Evolutionary conservation across 2,888 invertebrate genomes (phyloP), one percentile per base, ranked within the genome.

Genomic region (Cheilosia scutellata): DNA sequence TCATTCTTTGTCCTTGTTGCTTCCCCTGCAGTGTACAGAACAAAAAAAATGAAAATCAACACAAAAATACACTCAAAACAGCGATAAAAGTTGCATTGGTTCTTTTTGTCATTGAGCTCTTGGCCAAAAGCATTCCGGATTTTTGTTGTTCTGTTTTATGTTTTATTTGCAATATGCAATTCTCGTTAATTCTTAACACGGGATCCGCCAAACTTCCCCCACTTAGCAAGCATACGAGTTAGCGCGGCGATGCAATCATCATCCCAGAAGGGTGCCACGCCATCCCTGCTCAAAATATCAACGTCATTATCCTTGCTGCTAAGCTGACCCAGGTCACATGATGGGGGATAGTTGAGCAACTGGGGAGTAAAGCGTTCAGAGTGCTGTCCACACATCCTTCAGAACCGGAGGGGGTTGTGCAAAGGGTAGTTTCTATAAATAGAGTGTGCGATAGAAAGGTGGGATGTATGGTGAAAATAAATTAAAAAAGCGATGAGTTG

Each of bases 251-350:
- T 65, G 49, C 49, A 37, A 49, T 65, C 63, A 49, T 25, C 49
- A 49, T 49, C 49, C 49, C 37, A 33, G 37, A 60, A 49, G 58
- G 58, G 25, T 60, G 42, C 44, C 33, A 70, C 51, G 25, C 33
- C 47, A 51, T 51, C 37, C 7, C 57, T 55, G 7, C 9, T 11
- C 11, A 37, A 47, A 58, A 57, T 58, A 47, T 63, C 37, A 47
- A 47, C 44, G 63, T 55, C 25, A 71, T 78, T 62, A 74, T 60
- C 68, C 66, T 44, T 66, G 68, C 9, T 60, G 49, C 25, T 65
- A 16, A 49, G 47, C 66, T 75, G 82, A 71, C 58, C 71, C 71
- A 76, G 76, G 65, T 82, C 76, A 60, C 44, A 47, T 25, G 25
- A 16, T 20, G 3, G 42, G 16, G 16, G 31, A 20, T 20, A 20